phyloP scores from a whole-genome alignment of 1,140 invertebrate genomes.

The Drosophila lowei region DNA sequence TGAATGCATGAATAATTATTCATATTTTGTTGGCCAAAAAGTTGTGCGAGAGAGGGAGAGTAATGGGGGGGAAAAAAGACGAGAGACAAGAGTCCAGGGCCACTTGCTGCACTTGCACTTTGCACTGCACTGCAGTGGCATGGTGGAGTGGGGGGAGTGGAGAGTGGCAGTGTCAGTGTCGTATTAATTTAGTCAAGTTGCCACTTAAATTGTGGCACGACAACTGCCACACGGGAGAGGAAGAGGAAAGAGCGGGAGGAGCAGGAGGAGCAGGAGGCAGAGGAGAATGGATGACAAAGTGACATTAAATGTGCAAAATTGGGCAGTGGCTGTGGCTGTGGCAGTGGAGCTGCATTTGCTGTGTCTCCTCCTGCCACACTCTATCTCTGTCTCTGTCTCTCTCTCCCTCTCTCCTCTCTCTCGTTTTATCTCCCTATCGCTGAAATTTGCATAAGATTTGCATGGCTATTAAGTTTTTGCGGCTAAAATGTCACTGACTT shows the following conservation, averaged over 20 bases:
- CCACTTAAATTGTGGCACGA: constrained; percentile 76
- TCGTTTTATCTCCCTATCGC: neutral
- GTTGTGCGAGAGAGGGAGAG: no score
- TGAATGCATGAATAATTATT: constrained; percentile 58
- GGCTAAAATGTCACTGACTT: constrained; percentile 70
- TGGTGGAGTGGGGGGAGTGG: constrained; percentile 4
- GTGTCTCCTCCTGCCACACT: constrained; percentile 3
- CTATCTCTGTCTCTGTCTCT: neutral
- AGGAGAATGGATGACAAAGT: constrained; percentile 7
- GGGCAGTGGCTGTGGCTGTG: no score
- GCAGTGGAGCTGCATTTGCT: constrained; percentile 23
- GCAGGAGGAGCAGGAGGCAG: neutral
- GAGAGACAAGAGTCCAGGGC: no score
- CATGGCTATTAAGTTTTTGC: constrained; percentile 63
- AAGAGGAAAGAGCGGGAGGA: neutral
- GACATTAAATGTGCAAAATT: constrained; percentile 63
- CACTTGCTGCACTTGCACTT: no score
- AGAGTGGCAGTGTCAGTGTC: constrained; percentile 62
- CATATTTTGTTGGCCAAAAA: constrained; percentile 62
- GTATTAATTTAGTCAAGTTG: constrained; percentile 81
- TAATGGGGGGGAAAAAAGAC: no score
- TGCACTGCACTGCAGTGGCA: no score
- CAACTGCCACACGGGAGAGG: constrained; percentile 32
- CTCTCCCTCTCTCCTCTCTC: neutral
- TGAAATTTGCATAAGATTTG: constrained; percentile 69